Evolutionary conservation across 1,140 invertebrate genomes (phyloP), one percentile per base, ranked within the genome.

Genomic region (Procambarus clarkii): DNA sequence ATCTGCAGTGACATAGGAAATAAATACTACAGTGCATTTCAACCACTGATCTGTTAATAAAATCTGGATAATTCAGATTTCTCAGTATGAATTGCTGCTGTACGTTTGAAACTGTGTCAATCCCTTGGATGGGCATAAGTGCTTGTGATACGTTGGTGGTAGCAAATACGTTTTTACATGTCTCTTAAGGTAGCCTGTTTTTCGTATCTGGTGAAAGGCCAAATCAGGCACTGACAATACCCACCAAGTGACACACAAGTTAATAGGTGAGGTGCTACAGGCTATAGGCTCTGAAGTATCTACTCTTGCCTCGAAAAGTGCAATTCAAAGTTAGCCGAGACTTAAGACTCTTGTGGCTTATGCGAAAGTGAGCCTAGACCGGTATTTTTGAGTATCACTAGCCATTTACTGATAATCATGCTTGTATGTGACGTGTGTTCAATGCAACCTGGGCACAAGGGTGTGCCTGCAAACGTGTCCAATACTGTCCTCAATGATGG

Each of bases 261-360:
- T 79, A 85, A 86, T 91, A 84, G 89, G 89, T 85, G 89, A 91
- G 89, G 89, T 91, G 89, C 89, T 91, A 91, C 82, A 91, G 89
- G 86, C 89, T 91, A 69, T 64, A 85, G 74, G 82, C 89, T 91
- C 89, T 85, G 87, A 89, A 91, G 58, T 91, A 91, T 91, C 80
- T 86, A 91, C 89, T 91, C 82, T 91, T 91, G 89, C 89, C 80
- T 91, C 89, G 83, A 91, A 91, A 91, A 91, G 89, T 91, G 89
- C 89, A 91, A 91, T 91, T 91, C 89, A 91, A 91, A 91, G 89
- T 85, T 91, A 91, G 89, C 89, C 84, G 88, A 90, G 88, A 90
- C 88, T 90, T 90, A 90, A 90, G 88, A 90, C 88, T 76, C 88
- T 84, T 90, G 81, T 90, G 88, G 89, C 89, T 91, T 91, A 85